phyloP scores from a whole-genome alignment of 2,797 vertebrate species.

The Hoplostethus atlanticus region DNA sequence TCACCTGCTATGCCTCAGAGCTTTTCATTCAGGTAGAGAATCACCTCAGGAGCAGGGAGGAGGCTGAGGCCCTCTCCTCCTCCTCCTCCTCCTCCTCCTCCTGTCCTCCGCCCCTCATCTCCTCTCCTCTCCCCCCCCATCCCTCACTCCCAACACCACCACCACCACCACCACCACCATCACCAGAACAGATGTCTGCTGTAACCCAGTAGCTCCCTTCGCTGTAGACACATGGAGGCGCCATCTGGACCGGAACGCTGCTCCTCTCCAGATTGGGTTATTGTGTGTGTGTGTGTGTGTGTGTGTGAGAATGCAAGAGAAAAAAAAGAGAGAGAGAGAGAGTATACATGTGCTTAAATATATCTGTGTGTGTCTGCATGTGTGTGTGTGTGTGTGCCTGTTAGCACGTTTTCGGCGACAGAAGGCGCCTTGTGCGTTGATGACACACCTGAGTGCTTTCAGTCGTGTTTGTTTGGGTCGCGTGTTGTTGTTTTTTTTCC shows the following conservation, averaged over 20 bases:
- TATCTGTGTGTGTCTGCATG: conserved; percentile 20
- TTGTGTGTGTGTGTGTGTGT: conserved; percentile 11
- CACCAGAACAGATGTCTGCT: conserved; percentile 88
- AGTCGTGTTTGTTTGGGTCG: conserved; percentile 74
- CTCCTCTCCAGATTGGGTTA: conserved; percentile 82
- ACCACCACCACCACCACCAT: conserved; percentile 76
- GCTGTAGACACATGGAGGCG: conserved; percentile 87
- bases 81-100: conserved; percentile 25
- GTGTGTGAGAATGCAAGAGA: conserved; percentile 59
- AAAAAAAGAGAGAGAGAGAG: conserved; percentile 29
- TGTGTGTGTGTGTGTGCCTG: conserved; percentile 9
- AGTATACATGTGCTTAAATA: conserved; percentile 42
- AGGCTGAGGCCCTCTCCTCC: conserved; percentile 50
- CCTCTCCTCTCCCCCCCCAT: conserved; percentile 35
- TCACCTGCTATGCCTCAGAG: conserved; percentile 79
- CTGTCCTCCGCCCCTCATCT: conserved; percentile 39
- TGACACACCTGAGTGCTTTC: conserved; percentile 81
- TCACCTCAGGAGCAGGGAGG: conserved; percentile 73
- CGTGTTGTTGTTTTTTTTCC: conserved; percentile 58
- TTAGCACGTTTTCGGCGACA: conserved; percentile 73
- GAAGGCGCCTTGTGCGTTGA: conserved; percentile 68
- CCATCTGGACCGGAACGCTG: conserved; percentile 86
- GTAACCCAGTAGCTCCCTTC: conserved; percentile 88
- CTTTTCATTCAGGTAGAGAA: conserved; percentile 82
- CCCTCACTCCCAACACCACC: conserved; percentile 71